Evolutionary conservation across 1,140 invertebrate genomes (phyloP).

Genomic region (Drosophila guanche): DNA sequence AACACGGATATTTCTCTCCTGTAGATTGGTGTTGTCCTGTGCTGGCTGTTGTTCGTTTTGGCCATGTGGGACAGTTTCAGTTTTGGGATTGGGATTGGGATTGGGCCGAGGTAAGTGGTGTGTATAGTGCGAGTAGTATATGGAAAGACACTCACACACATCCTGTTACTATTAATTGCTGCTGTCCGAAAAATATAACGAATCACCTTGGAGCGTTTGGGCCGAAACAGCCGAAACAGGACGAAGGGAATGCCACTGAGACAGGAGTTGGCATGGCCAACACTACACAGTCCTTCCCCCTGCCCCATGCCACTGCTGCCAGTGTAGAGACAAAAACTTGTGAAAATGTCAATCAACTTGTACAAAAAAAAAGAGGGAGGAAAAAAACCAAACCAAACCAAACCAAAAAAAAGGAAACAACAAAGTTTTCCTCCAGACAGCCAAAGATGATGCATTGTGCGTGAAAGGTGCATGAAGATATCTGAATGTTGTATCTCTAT

Average conservation of each 20-base stretch:
- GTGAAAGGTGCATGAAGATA: constrained; percentile 79
- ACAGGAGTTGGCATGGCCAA: constrained; percentile 26
- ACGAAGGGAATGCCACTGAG: constrained; percentile 46
- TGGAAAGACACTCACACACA: constrained; percentile 62
- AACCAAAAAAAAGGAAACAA: constrained; percentile 43
- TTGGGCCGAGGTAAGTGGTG: constrained; percentile 31
- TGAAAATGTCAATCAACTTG: constrained; percentile 82
- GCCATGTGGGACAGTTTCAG: constrained; percentile 52
- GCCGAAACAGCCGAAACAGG: constrained; percentile 59
- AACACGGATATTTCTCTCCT: constrained; percentile 24
- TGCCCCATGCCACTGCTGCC: constrained; percentile 20
- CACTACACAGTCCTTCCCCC: constrained; percentile 14
- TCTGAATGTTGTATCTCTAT: constrained; percentile 78
- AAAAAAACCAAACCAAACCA: constrained; percentile 33
- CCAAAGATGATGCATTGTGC: constrained; percentile 81
- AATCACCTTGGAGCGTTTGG: constrained; percentile 73
- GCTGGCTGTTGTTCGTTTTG: too few relatives aligned
- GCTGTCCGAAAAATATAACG: constrained; percentile 82
- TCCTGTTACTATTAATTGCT: constrained; percentile 83
- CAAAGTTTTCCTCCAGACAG: constrained; percentile 77
- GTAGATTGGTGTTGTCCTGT: constrained; percentile 7
- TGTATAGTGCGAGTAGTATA: constrained; percentile 18
- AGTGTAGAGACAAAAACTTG: constrained; percentile 76
- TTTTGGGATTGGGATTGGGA: constrained; percentile 37
- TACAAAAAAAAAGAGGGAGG: constrained; percentile 47